These are phyloP conservation scores for Pinctada fucata DNA, from an alignment of 2,888 invertebrate species.

Conservation along the genomic window DNA sequence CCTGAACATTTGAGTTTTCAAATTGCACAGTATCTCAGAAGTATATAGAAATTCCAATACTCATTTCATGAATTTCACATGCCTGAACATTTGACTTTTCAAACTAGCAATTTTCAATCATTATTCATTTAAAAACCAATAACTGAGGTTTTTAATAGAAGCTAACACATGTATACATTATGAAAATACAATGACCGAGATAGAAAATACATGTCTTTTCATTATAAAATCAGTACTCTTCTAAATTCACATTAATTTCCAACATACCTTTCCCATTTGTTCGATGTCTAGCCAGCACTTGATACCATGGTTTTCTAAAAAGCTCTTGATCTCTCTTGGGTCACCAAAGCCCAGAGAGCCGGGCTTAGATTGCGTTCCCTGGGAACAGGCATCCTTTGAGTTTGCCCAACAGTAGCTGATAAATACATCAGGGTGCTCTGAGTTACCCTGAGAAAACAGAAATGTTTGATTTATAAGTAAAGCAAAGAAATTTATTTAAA, in stretches of 20 bases:
- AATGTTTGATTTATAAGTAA: neutral
- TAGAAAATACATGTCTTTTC: too few species aligned
- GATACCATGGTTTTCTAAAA: constrained; percentile 66
- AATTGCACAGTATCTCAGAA: neutral
- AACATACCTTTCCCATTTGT: constrained; percentile 56
- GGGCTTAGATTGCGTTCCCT: constrained; percentile 54
- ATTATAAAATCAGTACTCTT: too few species aligned
- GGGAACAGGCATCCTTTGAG: constrained; percentile 65
- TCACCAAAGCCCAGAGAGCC: constrained; percentile 72
- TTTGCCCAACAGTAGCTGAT: constrained; percentile 75
- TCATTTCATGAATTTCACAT: too few species aligned
- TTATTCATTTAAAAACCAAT: too few species aligned
- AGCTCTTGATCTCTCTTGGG: constrained; percentile 70
- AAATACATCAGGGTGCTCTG: constrained; percentile 61
- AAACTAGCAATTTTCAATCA: too few species aligned
- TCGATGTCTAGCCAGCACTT: constrained; percentile 75
- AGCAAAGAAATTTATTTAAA: neutral
- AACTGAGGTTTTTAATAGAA: too few species aligned
- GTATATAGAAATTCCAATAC: too few species aligned
- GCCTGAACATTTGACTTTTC: too few species aligned
- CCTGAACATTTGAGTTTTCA: neutral
- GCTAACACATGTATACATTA: too few species aligned
- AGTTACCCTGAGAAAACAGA: constrained; percentile 1
- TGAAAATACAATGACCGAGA: too few species aligned
- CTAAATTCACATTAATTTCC: neutral